Base-by-base conservation (phyloP, 2,797 vertebrate genomes). In the Linurgus olivaceus region DNA sequence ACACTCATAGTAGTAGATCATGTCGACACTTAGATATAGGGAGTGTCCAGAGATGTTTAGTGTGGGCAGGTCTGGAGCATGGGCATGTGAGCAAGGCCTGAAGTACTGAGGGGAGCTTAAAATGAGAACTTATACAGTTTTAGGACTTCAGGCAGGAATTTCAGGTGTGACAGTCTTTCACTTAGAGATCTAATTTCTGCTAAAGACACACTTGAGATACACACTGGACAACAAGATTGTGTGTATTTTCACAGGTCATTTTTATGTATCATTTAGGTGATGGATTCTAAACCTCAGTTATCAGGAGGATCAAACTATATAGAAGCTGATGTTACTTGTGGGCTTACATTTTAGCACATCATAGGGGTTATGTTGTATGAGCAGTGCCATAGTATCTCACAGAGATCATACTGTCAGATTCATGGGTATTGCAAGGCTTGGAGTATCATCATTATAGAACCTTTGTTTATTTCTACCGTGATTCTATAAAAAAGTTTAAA, bases 201-300 rank as follows among this genome's bases (percentile, higher is more conserved):
- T 81, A 12, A 82, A 62, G 29, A 8, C 35, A 25, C 0, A 0
- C 9, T 24, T 85, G n/a, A 68, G 14, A 42, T 85, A 26, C 2
- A 35, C 14, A 8, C 8, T 33, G 58, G 25, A 28, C 16, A 59
- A 24, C 10, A 51, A 12, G 11, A 28, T 10, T 37, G 7, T 59
- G 8, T 73, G 8, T 66, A 28, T 90, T 73, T 76, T 67, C 58
- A 5, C 13, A 24, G 29, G 10, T 77, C 77, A 55, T 51, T 62
- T 45, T 55, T 62, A 25, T 23, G 7, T 61, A 19, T 48, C 70
- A 58, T 59, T 67, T 66, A 67, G 26, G 28, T n/a, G 37, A 44
- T 70, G 11, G 37, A 28, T 76, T 83, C 33, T 40, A 83, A 82
- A 63, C n/a, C 28, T 82, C 31, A 55, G 31, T 5, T 79, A 59